phyloP scores from a whole-genome alignment of 1,140 invertebrate genomes.

The Danaus melanippus region DNA sequence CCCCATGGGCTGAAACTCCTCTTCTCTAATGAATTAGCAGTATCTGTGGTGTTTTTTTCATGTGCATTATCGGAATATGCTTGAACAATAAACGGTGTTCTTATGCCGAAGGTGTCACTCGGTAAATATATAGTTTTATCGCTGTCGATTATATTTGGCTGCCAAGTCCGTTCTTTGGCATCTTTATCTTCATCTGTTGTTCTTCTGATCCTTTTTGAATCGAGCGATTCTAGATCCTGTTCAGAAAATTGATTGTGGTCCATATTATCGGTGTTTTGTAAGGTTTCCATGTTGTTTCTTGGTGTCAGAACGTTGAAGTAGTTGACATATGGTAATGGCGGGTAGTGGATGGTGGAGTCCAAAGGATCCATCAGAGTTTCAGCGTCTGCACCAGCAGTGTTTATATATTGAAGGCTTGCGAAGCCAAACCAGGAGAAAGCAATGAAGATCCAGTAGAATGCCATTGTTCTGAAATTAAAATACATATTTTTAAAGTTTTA shows the following conservation, averaged over 20 bases:
- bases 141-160: slow-evolving; percentile 34
- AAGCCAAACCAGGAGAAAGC: slow-evolving; percentile 48
- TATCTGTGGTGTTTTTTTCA: slow-evolving; percentile 30
- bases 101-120: slow-evolving; percentile 15
- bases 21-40: slow-evolving; percentile 35
- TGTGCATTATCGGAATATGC: slow-evolving; percentile 22
- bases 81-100: slow-evolving; percentile 28
- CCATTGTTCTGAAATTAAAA: slow-evolving; percentile 49
- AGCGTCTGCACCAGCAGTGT: slow-evolving; percentile 28
- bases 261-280: slow-evolving; percentile 26
- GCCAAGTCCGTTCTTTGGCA: slow-evolving; percentile 28
- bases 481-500: slow-evolving; percentile 11
- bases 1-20: slow-evolving; percentile 64
- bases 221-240: slow-evolving; percentile 19
- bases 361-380: slow-evolving; percentile 31
- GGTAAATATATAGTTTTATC: slow-evolving; percentile 36
- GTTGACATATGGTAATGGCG: slow-evolving; percentile 38
- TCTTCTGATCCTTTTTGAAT: slow-evolving; percentile 36
- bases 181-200: slow-evolving; percentile 30
- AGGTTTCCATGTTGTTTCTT: slow-evolving; percentile 29
- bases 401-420: slow-evolving; percentile 55
- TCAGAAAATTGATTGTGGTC: slow-evolving; percentile 26
- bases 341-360: slow-evolving; percentile 30
- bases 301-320: slow-evolving; percentile 33
- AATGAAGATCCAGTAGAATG: slow-evolving; percentile 51